These are phyloP conservation scores for Megaptera novaeangliae DNA, from an alignment of 2,113 vertebrate species.

Conservation along the genomic window DNA sequence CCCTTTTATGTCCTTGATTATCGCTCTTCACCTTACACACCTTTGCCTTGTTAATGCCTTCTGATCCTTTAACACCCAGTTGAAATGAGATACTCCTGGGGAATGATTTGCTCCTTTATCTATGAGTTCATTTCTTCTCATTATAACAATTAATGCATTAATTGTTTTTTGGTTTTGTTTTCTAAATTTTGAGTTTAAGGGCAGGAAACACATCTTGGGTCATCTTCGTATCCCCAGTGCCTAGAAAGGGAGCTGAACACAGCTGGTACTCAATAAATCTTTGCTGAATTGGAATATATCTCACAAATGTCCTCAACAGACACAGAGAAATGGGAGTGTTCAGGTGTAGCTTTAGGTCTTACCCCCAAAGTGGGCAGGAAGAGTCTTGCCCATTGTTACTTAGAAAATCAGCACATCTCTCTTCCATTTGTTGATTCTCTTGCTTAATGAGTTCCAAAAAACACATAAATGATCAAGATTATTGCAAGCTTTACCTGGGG, in stretches of 20 bases:
- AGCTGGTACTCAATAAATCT: not conserved
- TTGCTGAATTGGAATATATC: not conserved
- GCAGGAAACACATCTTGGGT: constrained; percentile 2
- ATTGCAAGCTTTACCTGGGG: not conserved
- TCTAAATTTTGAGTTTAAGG: constrained; percentile 25
- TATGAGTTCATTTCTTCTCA: not conserved
- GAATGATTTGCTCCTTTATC: not conserved
- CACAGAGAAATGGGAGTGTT: not conserved
- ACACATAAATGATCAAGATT: not conserved
- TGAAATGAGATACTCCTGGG: not conserved
- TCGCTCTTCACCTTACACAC: not conserved
- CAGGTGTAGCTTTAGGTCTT: not conserved
- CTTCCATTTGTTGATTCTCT: not conserved
- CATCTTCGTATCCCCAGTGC: not conserved
- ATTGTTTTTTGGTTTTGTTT: not conserved
- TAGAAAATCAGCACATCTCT: not conserved
- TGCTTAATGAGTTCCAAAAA: not conserved
- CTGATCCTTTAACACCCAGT: not conserved
- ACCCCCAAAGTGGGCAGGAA: not conserved
- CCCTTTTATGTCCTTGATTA: not conserved
- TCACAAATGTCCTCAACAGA: not conserved
- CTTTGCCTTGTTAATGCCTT: not conserved
- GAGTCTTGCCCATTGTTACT: not conserved
- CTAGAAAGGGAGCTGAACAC: not conserved
- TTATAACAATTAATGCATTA: constrained; percentile 2